Conservation (phyloP, 2,888 invertebrate genomes). For the Melanostoma mellinum region DNA sequence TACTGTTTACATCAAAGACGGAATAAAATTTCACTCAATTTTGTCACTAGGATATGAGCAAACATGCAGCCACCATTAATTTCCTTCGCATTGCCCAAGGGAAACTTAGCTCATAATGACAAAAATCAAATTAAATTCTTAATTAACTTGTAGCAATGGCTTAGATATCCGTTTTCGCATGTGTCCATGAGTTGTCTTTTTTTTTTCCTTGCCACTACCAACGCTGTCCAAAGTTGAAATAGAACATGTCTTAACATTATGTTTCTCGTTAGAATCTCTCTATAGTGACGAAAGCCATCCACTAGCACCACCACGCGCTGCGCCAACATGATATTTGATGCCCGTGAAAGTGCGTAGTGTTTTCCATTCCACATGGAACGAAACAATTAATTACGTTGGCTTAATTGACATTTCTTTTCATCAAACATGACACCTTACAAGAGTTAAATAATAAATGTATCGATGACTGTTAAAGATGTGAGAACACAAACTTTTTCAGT, state of each 20-base stretch:
- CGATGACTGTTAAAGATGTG: conserved; percentile 25
- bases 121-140: conserved; percentile 64
- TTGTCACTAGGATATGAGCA: not conserved
- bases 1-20: no score
- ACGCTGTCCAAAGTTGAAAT: conserved; percentile 3
- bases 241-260: conserved; percentile 11
- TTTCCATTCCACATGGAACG: conserved; percentile 20
- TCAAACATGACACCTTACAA: conserved; percentile 18
- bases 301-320: not conserved
- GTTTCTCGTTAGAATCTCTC: not conserved
- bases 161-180: conserved; percentile 45
- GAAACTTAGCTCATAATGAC: conserved; percentile 36
- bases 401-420: conserved; percentile 63
- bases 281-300: conserved; percentile 15
- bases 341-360: conserved; percentile 22
- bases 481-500: not conserved
- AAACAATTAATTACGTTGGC: conserved; percentile 60
- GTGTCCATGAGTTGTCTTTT: conserved; percentile 25
- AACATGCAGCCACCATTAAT: conserved; percentile 4
- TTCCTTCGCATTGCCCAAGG: conserved; percentile 6
- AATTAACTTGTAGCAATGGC: conserved; percentile 55
- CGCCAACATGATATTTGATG: conserved; percentile 49
- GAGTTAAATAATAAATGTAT: conserved; percentile 47
- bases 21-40: conserved; percentile 5
- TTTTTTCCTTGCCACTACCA: conserved; percentile 4